Conservation (phyloP, 1,140 invertebrate genomes). For the Pararge aegeria region DNA sequence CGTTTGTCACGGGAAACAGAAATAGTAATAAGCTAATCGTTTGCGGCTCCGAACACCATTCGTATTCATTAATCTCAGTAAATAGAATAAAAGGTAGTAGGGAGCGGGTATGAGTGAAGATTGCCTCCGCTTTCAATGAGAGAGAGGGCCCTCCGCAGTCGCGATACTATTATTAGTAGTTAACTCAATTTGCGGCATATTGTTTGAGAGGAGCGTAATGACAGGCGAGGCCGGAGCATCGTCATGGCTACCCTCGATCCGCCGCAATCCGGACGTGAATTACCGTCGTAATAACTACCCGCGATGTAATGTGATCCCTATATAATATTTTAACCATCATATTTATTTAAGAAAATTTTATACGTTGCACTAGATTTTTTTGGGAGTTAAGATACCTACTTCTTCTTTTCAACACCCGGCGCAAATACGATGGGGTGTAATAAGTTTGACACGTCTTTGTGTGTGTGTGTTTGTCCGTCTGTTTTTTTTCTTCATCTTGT, state of each 20-base stretch:
- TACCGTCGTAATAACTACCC: slow-evolving; percentile 29
- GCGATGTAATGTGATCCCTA: not conserved
- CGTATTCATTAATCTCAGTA: slow-evolving; percentile 65
- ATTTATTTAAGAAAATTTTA: too few species aligned
- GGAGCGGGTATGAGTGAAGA: slow-evolving; percentile 52
- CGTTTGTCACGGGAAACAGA: not conserved
- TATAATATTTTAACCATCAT: too few species aligned
- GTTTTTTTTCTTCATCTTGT: too few species aligned
- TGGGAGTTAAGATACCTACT: too few species aligned
- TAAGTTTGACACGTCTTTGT: too few species aligned
- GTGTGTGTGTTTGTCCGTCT: too few species aligned
- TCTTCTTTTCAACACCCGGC: too few species aligned
- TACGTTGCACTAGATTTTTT: too few species aligned
- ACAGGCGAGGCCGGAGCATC: slow-evolving; percentile 61
- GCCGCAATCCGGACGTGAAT: slow-evolving; percentile 19
- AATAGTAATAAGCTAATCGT: slow-evolving; percentile 18
- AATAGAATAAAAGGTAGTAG: slow-evolving; percentile 74
- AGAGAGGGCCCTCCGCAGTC: slow-evolving; percentile 51
- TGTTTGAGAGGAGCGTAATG: slow-evolving; percentile 77
- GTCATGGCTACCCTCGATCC: slow-evolving; percentile 67
- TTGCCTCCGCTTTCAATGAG: slow-evolving; percentile 59
- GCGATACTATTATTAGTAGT: slow-evolving; percentile 77
- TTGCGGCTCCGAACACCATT: slow-evolving; percentile 48
- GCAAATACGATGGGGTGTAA: too few species aligned
- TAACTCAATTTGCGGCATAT: slow-evolving; percentile 79